Evolutionary conservation across 2,113 vertebrate species (phyloP).

Genomic region (Lanius ludovicianus): DNA sequence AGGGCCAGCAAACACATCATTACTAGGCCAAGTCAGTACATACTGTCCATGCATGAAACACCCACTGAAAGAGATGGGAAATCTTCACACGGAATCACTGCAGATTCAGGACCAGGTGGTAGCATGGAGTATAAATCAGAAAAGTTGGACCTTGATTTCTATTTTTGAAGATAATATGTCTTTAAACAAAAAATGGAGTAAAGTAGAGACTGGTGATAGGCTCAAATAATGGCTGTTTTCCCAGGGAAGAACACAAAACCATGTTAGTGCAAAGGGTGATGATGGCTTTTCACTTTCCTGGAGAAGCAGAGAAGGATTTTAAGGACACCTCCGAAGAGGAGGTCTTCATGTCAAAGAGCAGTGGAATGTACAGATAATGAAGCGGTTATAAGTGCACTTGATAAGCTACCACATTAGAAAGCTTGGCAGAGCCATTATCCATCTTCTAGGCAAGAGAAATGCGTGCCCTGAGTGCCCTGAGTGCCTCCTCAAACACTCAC

Average conservation of each 20-base stretch:
- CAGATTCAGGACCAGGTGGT: neutral
- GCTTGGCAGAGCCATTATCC: neutral
- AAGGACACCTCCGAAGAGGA: neutral
- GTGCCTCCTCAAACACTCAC: neutral
- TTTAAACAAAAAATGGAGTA: neutral
- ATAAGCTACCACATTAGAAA: neutral
- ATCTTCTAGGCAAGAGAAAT: neutral
- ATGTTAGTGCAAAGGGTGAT: neutral
- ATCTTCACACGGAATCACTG: neutral
- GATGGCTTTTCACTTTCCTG: neutral
- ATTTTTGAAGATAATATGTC: neutral
- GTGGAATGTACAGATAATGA: neutral
- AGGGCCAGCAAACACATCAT: neutral
- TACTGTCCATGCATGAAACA: neutral
- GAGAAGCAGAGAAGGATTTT: neutral
- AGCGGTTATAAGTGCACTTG: neutral
- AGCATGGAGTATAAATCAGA: neutral
- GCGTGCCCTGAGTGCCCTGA: neutral
- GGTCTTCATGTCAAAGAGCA: neutral
- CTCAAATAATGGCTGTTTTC: neutral
- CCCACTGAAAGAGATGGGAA: neutral
- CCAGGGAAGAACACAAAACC: neutral
- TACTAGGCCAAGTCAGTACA: neutral
- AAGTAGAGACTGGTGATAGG: neutral
- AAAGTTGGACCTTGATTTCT: neutral